phyloP scores from a whole-genome alignment of 2,888 invertebrate genomes.

The Blomia tropicalis region DNA sequence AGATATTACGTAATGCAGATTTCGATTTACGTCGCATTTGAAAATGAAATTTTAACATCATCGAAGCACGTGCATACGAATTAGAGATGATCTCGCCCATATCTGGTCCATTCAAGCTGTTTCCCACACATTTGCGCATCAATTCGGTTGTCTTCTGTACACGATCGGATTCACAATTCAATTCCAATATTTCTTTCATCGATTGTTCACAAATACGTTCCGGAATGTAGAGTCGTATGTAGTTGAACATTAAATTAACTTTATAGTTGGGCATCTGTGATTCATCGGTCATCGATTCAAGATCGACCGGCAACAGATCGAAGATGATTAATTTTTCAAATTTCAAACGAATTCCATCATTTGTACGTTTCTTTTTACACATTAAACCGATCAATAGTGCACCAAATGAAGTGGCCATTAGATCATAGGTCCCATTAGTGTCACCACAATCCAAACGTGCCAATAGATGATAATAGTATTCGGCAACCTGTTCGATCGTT shows the following conservation, averaged over 20 bases:
- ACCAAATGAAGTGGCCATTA: not conserved
- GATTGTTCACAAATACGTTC: conserved; percentile 13
- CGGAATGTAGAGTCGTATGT: conserved; percentile 13
- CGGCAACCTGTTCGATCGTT: conserved; percentile 26
- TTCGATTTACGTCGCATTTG: not conserved
- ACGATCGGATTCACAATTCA: conserved; percentile 7
- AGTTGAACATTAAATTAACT: conserved; percentile 11
- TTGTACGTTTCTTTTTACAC: not conserved
- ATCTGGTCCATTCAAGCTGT: not conserved
- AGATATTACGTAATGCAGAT: not conserved
- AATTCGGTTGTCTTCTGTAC: conserved; percentile 4
- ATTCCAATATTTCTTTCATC: not conserved
- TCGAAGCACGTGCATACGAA: not conserved
- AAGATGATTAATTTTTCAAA: not conserved
- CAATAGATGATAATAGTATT: not conserved
- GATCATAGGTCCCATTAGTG: conserved; percentile 8
- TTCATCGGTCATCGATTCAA: conserved; percentile 5
- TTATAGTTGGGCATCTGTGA: not conserved
- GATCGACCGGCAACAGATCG: not conserved
- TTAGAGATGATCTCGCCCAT: conserved; percentile 5
- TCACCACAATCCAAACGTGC: not conserved
- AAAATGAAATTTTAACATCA: conserved; percentile 3
- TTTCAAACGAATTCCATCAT: not conserved
- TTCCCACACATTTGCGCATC: conserved; percentile 4
- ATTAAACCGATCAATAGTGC: not conserved